Evolutionary conservation across 2,113 vertebrate species (phyloP).

Genomic region (Leiothrix lutea): DNA sequence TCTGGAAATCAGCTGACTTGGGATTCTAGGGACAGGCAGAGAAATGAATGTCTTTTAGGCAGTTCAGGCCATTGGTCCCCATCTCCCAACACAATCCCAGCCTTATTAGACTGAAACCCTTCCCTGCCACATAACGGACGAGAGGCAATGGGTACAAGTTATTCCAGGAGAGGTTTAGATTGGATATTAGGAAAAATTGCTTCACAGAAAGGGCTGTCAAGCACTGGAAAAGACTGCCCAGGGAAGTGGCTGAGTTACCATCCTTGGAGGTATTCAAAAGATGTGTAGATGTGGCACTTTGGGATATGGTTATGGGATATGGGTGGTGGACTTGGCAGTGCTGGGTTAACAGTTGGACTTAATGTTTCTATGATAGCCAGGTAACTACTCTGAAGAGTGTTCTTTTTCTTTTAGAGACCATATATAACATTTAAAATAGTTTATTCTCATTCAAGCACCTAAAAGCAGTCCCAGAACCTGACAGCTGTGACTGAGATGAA

Average conservation of each 20-base stretch:
- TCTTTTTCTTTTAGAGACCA: neutral
- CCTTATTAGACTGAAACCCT: neutral
- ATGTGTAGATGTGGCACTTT: neutral
- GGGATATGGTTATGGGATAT: neutral
- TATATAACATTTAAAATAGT: neutral
- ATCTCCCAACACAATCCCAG: neutral
- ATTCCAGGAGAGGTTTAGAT: neutral
- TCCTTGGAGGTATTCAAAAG: neutral
- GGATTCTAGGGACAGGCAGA: neutral
- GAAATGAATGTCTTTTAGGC: neutral
- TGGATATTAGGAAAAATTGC: neutral
- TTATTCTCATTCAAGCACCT: neutral
- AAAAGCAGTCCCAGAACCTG: neutral
- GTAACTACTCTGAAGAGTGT: neutral
- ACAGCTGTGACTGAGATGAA: neutral
- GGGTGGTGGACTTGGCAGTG: neutral
- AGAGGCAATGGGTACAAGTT: neutral
- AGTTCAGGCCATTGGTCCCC: neutral
- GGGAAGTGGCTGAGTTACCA: neutral
- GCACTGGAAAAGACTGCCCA: neutral
- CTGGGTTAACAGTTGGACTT: neutral
- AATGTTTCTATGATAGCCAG: neutral
- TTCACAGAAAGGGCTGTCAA: neutral
- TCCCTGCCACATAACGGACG: accelerated
- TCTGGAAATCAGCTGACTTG: neutral